phyloP scores from a whole-genome alignment of 2,888 invertebrate genomes.

The Sacculina carcini region DNA sequence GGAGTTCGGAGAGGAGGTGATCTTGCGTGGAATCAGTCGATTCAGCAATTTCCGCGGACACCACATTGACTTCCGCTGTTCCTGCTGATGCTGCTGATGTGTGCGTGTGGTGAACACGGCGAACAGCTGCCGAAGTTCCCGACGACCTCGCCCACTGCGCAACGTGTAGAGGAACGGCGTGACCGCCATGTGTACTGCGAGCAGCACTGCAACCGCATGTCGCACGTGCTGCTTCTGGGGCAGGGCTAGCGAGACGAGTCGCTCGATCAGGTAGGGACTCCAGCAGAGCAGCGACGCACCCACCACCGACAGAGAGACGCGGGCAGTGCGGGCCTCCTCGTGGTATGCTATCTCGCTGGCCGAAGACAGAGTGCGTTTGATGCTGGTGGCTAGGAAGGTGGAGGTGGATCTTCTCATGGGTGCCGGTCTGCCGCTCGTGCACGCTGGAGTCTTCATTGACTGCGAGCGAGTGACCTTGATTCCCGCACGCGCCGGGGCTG shows the following conservation, averaged over 20 bases:
- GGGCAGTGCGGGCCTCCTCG: constrained; percentile 66
- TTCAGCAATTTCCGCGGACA: too few species aligned
- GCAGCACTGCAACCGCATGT: constrained; percentile 24
- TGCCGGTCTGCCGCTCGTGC: too few species aligned
- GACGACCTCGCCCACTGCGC: constrained; percentile 36
- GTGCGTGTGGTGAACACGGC: constrained; percentile 17
- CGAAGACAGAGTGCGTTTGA: constrained; percentile 53
- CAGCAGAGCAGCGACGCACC: constrained; percentile 35
- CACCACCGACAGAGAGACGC: constrained; percentile 52
- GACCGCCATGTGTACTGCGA: constrained; percentile 32
- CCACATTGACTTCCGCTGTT: too few species aligned
- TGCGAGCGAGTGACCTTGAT: constrained; percentile 1
- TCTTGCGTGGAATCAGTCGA: too few species aligned
- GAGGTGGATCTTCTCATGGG: constrained; percentile 25
- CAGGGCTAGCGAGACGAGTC: neutral
- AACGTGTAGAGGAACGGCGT: constrained; percentile 52
- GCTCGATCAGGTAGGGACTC: constrained; percentile 23
- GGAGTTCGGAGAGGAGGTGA: too few species aligned
- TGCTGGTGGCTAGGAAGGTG: constrained; percentile 38
- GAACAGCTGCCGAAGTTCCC: constrained; percentile 28
- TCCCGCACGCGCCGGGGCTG: constrained; percentile 4
- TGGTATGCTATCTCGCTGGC: constrained; percentile 57
- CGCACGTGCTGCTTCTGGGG: constrained; percentile 13
- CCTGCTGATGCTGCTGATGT: too few species aligned
- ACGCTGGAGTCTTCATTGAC: constrained; percentile 13